phyloP scores from a whole-genome alignment of 1,140 invertebrate genomes.

The Drosophila ogumai region DNA sequence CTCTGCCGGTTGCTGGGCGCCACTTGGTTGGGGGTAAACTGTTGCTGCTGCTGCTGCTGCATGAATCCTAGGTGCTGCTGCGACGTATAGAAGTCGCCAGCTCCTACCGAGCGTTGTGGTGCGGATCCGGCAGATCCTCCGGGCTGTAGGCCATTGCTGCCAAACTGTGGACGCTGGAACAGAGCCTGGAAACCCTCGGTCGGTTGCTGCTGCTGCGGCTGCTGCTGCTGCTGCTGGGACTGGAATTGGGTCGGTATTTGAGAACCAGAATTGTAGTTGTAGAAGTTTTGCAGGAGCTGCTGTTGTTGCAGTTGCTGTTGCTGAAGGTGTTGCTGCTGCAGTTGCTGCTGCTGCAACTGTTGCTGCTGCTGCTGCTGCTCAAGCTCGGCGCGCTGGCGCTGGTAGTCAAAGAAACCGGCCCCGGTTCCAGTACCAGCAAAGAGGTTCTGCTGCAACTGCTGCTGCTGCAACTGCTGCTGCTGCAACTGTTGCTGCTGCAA shows the following conservation, averaged over 20 bases:
- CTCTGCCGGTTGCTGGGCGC: conserved; percentile 55
- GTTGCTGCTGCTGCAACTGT: conserved; percentile 68
- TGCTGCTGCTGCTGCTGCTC: conserved; percentile 73
- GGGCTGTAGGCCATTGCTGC: conserved; percentile 59
- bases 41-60: conserved; percentile 68
- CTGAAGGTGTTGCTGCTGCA: conserved; percentile 73
- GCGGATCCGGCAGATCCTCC: background rate
- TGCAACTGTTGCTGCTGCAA: conserved; percentile 1
- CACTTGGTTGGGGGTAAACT: conserved; percentile 60
- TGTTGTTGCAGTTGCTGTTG: conserved; percentile 70
- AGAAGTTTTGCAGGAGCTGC: conserved; percentile 64
- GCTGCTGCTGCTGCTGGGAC: conserved; percentile 35
- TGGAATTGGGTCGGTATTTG: background rate
- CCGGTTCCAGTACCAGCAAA: background rate
- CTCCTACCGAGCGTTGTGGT: background rate
- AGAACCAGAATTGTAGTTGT: conserved; percentile 46
- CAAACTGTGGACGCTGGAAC: conserved; percentile 16
- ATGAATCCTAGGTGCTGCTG: conserved; percentile 45
- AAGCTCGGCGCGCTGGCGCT: conserved; percentile 62
- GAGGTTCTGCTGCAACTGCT: conserved; percentile 12
- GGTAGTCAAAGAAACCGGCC: conserved; percentile 68
- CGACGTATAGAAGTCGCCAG: conserved; percentile 60
- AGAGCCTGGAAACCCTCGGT: background rate
- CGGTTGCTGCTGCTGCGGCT: conserved; percentile 46
- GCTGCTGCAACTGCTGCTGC: conserved; percentile 1